Evolutionary conservation across 35 echinoderm and acorn worm genomes (phyloP), one percentile per base, ranked within the genome.

Genomic region (Hemicentrotus pulcherrimus): DNA sequence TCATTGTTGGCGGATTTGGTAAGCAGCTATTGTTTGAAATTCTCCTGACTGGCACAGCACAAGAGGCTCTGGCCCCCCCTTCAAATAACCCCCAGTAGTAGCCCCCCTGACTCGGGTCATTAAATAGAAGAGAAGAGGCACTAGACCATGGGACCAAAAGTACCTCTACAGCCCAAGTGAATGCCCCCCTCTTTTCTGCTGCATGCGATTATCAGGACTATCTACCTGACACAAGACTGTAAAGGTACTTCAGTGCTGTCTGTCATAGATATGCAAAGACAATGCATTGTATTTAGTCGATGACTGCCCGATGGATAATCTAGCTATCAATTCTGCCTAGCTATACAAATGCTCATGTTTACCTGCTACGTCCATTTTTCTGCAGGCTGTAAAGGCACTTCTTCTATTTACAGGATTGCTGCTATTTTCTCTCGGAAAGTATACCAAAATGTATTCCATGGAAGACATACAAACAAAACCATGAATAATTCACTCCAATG

Each of bases 51-150:
- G 88, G 88, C 32, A 45, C 7, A 14, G 88, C 32, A 90, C 88
- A 90, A 90, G 88, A 90, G 88, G 88, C 88, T 47, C 19, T 78
- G 65, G 24, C 32, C 88, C 88, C 35, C 86, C 46, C 88, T 90
- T 90, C 88, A 90, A 90, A 33, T 90, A 33, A 90, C 88, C 88
- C 46, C 88, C 46, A 78, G 28, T 55, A 47, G 88, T 90, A 41
- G 88, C 88, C 88, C 88, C 88, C 88, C 88, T 90, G 88, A 90
- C 88, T 90, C 24, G 88, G 88, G 88, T 90, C 88, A 90, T 90
- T 90, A 90, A 90, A 90, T 47, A 90, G 88, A 90, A 90, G 88
- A 90, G 32, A n/a, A 12, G 22, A 28, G 88, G 32, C 46, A 90
- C 88, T 24, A 90, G 88, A 90, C 88, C 88, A 90, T 90, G 88